A percentile compares a stretch with the other conserved stretches of the same genome.
Conservation (phyloP, 2,888 invertebrate species). For the Adela reaumurella region DNA sequence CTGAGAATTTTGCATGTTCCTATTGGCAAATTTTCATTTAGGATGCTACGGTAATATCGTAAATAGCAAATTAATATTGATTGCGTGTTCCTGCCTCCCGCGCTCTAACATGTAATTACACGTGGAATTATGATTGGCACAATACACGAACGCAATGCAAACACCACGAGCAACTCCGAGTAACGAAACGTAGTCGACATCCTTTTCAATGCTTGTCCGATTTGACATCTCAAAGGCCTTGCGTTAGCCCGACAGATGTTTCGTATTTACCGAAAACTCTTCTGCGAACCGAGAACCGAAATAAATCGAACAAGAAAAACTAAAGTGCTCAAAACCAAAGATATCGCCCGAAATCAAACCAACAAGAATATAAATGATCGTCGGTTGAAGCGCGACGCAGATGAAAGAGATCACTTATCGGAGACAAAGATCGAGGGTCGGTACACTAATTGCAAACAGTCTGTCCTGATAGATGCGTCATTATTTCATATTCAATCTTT, state of each 20-base stretch:
- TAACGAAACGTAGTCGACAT: constrained; percentile 24
- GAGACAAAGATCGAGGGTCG: too few relatives aligned
- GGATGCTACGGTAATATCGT: constrained; percentile 18
- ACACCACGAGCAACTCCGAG: constrained; percentile 6
- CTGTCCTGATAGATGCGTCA: constrained; percentile 27
- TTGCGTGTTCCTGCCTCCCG: constrained; percentile 17
- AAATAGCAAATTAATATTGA: constrained; percentile 33
- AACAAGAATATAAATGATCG: constrained; percentile 5
- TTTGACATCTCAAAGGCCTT: constrained; percentile 22
- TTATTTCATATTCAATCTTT: constrained; percentile 16
- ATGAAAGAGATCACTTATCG: not conserved
- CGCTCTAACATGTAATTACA: constrained; percentile 13
- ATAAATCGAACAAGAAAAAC: constrained; percentile 1
- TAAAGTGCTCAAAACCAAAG: not conserved
- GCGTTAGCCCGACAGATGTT: constrained; percentile 25
- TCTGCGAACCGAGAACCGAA: constrained; percentile 2
- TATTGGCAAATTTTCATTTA: not conserved
- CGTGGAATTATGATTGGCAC: constrained; percentile 8
- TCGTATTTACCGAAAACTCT: constrained; percentile 22
- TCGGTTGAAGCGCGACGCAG: not conserved
- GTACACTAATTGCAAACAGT: constrained; percentile 5
- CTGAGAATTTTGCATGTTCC: constrained; percentile 3
- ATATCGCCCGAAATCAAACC: constrained; percentile 1
- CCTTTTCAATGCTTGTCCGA: constrained; percentile 12
- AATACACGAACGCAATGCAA: constrained; percentile 1